Percentiles rank a stretch among this genome's conserved stretches.
phyloP scores from a whole-genome alignment of 2,888 invertebrate species.

The Leucozona laternaria region DNA sequence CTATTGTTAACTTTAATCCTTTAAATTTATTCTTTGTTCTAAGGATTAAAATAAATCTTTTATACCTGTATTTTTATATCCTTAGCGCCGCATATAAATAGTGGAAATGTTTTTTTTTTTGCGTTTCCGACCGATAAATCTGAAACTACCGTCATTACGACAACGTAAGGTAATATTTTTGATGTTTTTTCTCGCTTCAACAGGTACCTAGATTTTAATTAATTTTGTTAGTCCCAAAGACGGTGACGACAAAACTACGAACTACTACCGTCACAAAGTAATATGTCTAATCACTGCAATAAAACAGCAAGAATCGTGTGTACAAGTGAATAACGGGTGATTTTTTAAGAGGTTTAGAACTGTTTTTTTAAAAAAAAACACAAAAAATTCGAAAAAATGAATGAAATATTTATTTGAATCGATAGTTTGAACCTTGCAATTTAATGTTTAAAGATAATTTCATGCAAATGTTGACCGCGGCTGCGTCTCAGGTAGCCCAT shows the following conservation, averaged over 20 bases:
- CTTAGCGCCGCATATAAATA: constrained; percentile 10
- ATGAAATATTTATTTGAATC: too few species aligned
- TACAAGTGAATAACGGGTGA: too few species aligned
- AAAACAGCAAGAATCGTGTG: constrained; percentile 4
- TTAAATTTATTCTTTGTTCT: background rate
- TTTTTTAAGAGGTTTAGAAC: too few species aligned
- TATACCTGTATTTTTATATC: background rate
- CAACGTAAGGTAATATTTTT: background rate
- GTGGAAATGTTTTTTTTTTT: too few species aligned
- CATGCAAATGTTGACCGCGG: too few species aligned
- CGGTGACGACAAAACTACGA: background rate
- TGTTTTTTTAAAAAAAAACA: too few species aligned
- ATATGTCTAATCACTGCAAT: constrained; percentile 4
- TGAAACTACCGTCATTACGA: background rate
- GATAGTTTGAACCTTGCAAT: too few species aligned
- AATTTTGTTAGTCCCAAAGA: background rate
- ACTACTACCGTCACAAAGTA: background rate
- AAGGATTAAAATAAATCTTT: background rate
- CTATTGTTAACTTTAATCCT: constrained; percentile 11
- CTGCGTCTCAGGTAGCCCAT: too few species aligned
- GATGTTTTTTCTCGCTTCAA: background rate
- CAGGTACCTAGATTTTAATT: constrained; percentile 14
- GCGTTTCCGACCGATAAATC: background rate
- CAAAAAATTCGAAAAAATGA: too few species aligned
- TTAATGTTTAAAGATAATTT: too few species aligned